phyloP scores from a whole-genome alignment of 2,888 invertebrate species.

The Chelonus formosanus region DNA sequence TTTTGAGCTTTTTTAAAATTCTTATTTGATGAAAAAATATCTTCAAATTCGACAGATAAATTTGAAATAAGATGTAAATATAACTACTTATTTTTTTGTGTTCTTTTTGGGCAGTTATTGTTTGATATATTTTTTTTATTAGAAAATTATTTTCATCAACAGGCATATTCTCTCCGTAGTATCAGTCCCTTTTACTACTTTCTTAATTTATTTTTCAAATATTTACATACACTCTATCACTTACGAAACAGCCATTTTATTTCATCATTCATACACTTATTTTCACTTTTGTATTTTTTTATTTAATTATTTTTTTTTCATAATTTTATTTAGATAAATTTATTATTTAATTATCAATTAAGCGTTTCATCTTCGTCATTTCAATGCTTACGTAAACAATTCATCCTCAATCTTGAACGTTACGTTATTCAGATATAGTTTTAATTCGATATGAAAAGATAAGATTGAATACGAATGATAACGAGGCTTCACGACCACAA shows the following conservation, averaged over 20 bases:
- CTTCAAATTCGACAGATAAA: background rate
- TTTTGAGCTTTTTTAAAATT: conserved; percentile 12
- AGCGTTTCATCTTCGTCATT: background rate
- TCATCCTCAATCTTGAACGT: conserved; percentile 16
- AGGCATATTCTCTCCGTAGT: background rate
- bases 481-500: conserved; percentile 7
- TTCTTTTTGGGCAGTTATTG: background rate
- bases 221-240: conserved; percentile 32
- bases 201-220: conserved; percentile 3
- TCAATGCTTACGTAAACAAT: conserved; percentile 8
- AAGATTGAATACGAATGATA: conserved; percentile 14
- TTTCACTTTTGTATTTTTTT: conserved; percentile 13
- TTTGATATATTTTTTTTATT: background rate
- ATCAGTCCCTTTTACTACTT: conserved; percentile 4
- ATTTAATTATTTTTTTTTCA: conserved; percentile 12
- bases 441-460: conserved; percentile 13
- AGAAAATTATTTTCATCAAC: too few relatives aligned
- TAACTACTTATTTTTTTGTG: conserved; percentile 1
- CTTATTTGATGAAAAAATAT: background rate
- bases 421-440: conserved; percentile 19
- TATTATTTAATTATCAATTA: background rate
- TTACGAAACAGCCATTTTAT: conserved; percentile 4
- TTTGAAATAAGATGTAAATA: background rate
- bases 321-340: background rate
- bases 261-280: conserved; percentile 1